phyloP scores from a whole-genome alignment of 1,140 invertebrate species.

The Musca domestica region DNA sequence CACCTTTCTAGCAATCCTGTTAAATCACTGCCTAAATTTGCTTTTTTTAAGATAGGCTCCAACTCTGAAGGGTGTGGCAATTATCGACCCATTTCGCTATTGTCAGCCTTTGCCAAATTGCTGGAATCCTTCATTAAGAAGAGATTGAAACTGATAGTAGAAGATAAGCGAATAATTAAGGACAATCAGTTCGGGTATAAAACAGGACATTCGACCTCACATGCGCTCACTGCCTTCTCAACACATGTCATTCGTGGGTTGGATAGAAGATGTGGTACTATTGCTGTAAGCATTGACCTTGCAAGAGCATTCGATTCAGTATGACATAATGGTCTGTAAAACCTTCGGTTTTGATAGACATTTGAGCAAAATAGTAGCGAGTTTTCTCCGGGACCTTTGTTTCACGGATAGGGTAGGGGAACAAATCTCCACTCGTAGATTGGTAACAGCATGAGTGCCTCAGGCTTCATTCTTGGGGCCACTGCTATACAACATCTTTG shows the following conservation, averaged over 20 bases:
- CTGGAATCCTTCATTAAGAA: neutral
- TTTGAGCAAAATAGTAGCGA: neutral
- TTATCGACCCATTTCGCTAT: neutral
- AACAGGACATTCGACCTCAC: neutral
- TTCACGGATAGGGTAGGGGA: neutral
- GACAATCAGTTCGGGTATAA: neutral
- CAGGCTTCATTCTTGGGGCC: neutral
- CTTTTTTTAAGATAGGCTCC: too few species aligned
- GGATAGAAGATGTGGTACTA: neutral
- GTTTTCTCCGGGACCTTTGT: neutral
- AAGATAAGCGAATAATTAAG: neutral
- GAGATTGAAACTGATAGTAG: neutral
- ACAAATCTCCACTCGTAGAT: neutral
- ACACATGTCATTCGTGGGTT: neutral
- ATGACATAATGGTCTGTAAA: neutral
- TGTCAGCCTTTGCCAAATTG: neutral
- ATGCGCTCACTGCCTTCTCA: neutral
- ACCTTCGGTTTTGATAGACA: neutral
- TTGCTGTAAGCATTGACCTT: neutral
- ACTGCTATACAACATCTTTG: neutral
- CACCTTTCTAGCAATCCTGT: neutral
- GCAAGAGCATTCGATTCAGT: neutral
- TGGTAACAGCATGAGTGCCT: neutral
- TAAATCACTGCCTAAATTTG: too few species aligned
- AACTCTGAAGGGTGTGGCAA: neutral